A percentile compares a stretch with the other conserved stretches of the same genome.
Conservation (phyloP, 1,140 invertebrate species). For the Elymnias hypermnestra region DNA sequence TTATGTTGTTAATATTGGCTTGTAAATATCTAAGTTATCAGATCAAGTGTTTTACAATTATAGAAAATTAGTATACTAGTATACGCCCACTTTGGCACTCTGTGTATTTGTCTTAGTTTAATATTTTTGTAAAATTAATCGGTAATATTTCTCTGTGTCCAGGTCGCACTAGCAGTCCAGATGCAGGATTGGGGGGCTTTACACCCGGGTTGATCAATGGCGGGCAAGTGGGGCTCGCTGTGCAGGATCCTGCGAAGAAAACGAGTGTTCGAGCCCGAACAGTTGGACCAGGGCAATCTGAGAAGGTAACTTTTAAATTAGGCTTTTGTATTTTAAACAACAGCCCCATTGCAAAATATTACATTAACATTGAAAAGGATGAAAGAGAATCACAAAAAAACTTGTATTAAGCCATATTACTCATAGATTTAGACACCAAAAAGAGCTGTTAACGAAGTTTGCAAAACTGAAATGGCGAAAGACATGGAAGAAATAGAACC, state of each 20-base stretch:
- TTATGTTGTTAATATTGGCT: not conserved
- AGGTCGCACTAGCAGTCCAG: slow-evolving; percentile 20
- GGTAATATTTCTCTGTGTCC: not conserved
- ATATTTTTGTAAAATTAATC: too few species aligned
- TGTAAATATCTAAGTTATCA: not conserved
- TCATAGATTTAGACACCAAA: too few species aligned
- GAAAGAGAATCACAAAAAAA: too few species aligned
- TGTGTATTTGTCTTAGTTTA: too few species aligned
- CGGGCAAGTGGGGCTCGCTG: slow-evolving; percentile 29
- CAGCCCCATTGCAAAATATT: too few species aligned
- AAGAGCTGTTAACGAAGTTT: too few species aligned
- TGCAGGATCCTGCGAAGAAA: slow-evolving; percentile 29
- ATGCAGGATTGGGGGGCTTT: slow-evolving; percentile 22
- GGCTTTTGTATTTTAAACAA: too few species aligned
- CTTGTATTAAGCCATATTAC: too few species aligned
- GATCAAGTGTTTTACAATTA: not conserved
- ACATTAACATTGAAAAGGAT: too few species aligned
- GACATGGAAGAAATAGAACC: too few species aligned
- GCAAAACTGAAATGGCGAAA: too few species aligned
- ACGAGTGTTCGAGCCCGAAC: slow-evolving; percentile 29
- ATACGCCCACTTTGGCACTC: too few species aligned
- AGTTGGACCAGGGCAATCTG: slow-evolving; percentile 33
- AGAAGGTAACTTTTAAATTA: slow-evolving; percentile 37
- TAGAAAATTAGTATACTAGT: not conserved
- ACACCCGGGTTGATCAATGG: slow-evolving; percentile 28